Evolutionary conservation across 2,113 vertebrate genomes (phyloP), one percentile per base, ranked within the genome.

Genomic region (Myanophis thanlyinensis): DNA sequence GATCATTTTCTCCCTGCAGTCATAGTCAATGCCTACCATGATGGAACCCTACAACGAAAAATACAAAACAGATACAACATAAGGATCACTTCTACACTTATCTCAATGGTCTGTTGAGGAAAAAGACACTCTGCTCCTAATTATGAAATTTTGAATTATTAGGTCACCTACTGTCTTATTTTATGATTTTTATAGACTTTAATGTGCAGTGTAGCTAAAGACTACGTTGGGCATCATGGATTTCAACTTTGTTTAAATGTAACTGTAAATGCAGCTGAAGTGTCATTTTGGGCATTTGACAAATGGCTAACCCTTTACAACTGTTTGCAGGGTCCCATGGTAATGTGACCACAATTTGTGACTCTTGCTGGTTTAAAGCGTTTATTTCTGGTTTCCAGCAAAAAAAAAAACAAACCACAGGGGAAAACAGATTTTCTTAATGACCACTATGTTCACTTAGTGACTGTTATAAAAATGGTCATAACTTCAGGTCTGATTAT

Each of bases 11-110:
- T 99, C 98, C 86, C 95, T 97, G 96, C 99, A 99, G 97, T 99
- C 99, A 0, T 98, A 98, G 96, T 98, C 99, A 0, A 99, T 97
- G 0, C 99, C 99, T 22, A 99, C 99, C 18, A 99, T 98, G 27
- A 99, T 99, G 94, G 99, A 99, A 15, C 99, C 99, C 99, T 99
- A 97, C 0, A 30, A 47, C 7, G 52, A 54, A 27, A 27, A 40
- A 91, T 51, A 8, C 25, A 6, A 47, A 3, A 85, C 15, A 25
- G 4, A 51, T 11, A 27, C 11, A 40, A 44, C 27, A 44, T 23
- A 80, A 52, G 8, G 9, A 8, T 5, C 12, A 44, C 46, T 30
- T 54, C 35, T 1, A 11, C 54, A 11, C 15, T 8, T 15, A 47
- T 20, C 7, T 22, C 15, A 25, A 11, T 3, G 4, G 46, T 30